phyloP scores from a whole-genome alignment of 2,888 invertebrate genomes.

The Rutpela maculata region DNA sequence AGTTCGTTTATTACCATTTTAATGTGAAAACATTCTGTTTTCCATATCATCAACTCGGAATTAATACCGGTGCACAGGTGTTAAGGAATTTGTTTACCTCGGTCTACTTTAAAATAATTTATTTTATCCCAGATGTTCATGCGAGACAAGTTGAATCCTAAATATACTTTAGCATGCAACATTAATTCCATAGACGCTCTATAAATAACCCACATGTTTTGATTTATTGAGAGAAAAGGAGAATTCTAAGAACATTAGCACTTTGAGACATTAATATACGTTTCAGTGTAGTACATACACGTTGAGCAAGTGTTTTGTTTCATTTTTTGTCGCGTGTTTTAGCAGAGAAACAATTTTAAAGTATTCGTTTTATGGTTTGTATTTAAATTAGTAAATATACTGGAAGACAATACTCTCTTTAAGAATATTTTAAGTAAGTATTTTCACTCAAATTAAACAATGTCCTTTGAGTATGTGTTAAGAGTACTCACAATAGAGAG shows the following conservation, averaged over 20 bases:
- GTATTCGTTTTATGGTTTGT: too few species aligned
- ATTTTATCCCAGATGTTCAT: conserved; percentile 63
- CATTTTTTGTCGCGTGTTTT: conserved; percentile 1
- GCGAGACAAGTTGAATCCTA: conserved; percentile 51
- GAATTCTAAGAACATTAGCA: conserved; percentile 11
- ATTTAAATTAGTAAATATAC: too few species aligned
- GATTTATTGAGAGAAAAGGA: conserved; percentile 26
- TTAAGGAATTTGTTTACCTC: conserved; percentile 5
- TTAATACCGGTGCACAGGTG: conserved; percentile 11
- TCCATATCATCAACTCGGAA: neutral
- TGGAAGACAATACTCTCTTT: neutral
- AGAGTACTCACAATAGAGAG: too few species aligned
- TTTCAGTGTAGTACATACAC: conserved; percentile 17
- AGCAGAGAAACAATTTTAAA: neutral
- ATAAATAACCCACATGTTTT: conserved; percentile 30
- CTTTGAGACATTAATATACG: conserved; percentile 24
- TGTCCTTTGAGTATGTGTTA: too few species aligned
- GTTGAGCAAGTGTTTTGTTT: neutral
- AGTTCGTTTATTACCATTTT: too few species aligned
- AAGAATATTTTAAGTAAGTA: too few species aligned
- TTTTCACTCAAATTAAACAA: too few species aligned
- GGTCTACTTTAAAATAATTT: conserved; percentile 52
- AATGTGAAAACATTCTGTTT: neutral
- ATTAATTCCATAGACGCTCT: conserved; percentile 35
- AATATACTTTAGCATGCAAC: conserved; percentile 29